A percentile compares a stretch with the other conserved stretches of the same genome.
Evolutionary conservation across 2,888 invertebrate species (phyloP).

Genomic region (Antheraea yamamai): DNA sequence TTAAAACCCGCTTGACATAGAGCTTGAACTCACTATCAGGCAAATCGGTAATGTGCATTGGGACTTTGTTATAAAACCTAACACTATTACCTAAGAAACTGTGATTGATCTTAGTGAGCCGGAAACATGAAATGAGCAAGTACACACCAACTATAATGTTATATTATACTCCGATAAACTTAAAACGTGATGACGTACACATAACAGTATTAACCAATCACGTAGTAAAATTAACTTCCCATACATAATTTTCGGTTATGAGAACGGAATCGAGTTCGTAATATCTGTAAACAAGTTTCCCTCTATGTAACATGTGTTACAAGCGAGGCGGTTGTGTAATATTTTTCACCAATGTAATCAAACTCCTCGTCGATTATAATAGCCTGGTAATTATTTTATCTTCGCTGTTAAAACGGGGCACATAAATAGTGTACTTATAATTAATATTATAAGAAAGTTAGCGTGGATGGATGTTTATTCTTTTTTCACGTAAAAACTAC

Average conservation of each 20-base stretch:
- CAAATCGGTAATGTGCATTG: too few species aligned
- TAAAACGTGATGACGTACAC: not conserved
- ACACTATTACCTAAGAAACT: too few species aligned
- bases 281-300: conserved; percentile 12
- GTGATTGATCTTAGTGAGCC: too few species aligned
- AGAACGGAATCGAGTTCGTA: conserved; percentile 11
- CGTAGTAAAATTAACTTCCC: conserved; percentile 8
- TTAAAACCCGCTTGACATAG: too few species aligned
- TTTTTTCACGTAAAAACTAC: too few species aligned
- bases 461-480: too few species aligned
- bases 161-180: too few species aligned
- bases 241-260: conserved; percentile 12
- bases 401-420: not conserved
- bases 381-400: conserved; percentile 7
- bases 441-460: too few species aligned
- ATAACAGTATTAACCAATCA: not conserved
- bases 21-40: too few species aligned
- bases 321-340: conserved; percentile 3
- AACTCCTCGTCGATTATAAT: conserved; percentile 8
- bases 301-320: conserved; percentile 12
- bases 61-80: too few species aligned
- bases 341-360: not conserved
- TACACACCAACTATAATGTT: too few species aligned
- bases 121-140: too few species aligned
- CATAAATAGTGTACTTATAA: not conserved